These are phyloP conservation scores for Anguilla obscura DNA, from an alignment of 2,797 vertebrate species.

Conservation along the genomic window DNA sequence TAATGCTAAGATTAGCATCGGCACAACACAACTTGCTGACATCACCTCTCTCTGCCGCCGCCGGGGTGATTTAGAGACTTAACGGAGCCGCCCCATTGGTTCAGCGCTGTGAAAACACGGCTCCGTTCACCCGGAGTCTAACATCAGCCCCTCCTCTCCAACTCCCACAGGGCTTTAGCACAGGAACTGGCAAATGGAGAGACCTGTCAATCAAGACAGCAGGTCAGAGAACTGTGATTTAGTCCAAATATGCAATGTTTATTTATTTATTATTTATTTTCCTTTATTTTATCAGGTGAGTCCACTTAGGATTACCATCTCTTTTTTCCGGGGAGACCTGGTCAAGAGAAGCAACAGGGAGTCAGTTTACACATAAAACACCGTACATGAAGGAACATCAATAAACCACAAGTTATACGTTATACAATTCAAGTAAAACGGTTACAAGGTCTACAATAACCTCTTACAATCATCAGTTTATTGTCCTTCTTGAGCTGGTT, in stretches of 20 bases:
- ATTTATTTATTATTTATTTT: too few species aligned
- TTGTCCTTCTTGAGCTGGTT: too few species aligned
- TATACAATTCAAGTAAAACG: too few species aligned
- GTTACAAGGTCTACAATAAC: too few species aligned
- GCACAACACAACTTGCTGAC: slow-evolving; percentile 70
- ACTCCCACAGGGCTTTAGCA: neutral
- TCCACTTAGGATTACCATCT: too few species aligned
- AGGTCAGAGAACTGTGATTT: neutral
- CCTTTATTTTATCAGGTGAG: too few species aligned
- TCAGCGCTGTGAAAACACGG: slow-evolving; percentile 36
- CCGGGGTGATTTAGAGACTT: slow-evolving; percentile 54
- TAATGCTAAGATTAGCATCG: slow-evolving; percentile 71
- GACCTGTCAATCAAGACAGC: neutral
- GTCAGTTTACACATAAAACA: too few species aligned
- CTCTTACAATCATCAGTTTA: too few species aligned
- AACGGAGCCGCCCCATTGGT: slow-evolving; percentile 31
- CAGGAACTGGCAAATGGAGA: neutral
- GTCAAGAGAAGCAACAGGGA: too few species aligned
- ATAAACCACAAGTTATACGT: too few species aligned
- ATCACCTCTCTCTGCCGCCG: slow-evolving; percentile 57
- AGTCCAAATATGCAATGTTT: neutral
- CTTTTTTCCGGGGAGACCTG: too few species aligned
- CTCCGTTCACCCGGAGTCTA: neutral
- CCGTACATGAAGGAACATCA: too few species aligned
- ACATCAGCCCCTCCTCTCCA: neutral